Evolutionary conservation across 2,797 vertebrate species (phyloP).

Genomic region (Dallia pectoralis): DNA sequence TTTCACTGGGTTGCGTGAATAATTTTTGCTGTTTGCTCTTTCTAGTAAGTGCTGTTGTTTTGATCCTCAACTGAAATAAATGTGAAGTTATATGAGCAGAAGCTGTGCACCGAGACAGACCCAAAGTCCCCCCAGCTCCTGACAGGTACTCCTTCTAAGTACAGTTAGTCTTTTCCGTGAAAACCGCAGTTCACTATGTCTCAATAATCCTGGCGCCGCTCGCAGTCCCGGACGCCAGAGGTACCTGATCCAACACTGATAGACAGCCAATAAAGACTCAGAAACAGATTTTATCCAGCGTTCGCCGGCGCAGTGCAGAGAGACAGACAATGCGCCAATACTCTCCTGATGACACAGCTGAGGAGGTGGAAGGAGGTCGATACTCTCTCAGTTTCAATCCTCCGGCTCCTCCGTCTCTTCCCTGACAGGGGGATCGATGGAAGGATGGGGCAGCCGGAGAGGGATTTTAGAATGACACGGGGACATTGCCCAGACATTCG

Average conservation of each 20-base stretch:
- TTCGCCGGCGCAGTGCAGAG: background rate
- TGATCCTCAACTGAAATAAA: too few relatives aligned
- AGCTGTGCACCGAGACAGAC: background rate
- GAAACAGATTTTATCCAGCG: background rate
- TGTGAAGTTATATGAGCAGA: too few relatives aligned
- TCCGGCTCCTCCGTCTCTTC: background rate
- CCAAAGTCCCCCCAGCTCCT: background rate
- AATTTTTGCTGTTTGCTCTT: too few relatives aligned
- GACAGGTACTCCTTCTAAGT: background rate
- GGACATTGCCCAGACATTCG: background rate
- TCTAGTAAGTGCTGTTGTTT: too few relatives aligned
- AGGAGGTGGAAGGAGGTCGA: background rate
- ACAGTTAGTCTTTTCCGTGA: background rate
- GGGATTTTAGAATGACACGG: background rate
- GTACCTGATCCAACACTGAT: background rate
- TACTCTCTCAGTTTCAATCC: background rate
- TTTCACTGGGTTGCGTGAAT: too few relatives aligned
- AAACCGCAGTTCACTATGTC: background rate
- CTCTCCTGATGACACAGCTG: background rate
- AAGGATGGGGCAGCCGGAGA: background rate
- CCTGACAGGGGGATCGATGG: background rate
- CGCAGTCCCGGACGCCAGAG: background rate
- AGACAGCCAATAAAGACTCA: background rate
- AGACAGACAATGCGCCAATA: background rate
- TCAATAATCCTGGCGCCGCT: background rate